Evolutionary conservation across 2,797 vertebrate species (phyloP).

Genomic region (Sardinella longiceps): DNA sequence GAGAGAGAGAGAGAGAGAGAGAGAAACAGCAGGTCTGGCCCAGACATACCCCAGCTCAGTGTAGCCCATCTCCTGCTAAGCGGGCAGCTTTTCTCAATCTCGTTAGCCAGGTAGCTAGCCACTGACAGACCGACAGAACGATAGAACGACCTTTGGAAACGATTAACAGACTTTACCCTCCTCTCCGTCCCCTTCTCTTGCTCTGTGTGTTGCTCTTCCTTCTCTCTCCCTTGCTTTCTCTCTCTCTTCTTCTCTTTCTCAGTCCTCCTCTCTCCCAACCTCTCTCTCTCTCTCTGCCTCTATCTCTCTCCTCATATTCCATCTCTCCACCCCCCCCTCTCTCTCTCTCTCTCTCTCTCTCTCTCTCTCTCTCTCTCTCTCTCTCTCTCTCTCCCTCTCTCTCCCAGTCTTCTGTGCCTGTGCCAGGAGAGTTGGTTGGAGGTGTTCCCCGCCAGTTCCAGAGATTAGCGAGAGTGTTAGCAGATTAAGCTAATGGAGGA

Average conservation of each 20-base stretch:
- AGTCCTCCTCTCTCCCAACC: too few relatives aligned
- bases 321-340: not conserved
- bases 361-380: constrained; percentile 39
- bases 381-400: not conserved
- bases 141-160: constrained; percentile 82
- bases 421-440: constrained; percentile 33
- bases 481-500: constrained; percentile 52
- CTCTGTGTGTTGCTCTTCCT: not conserved
- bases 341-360: not conserved
- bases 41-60: constrained; percentile 31
- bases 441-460: constrained; percentile 42
- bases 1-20: too few relatives aligned
- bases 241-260: not conserved
- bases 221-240: not conserved
- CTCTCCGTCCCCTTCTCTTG: not conserved
- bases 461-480: constrained; percentile 56
- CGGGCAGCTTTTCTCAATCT: constrained; percentile 70
- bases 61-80: not conserved
- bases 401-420: not conserved
- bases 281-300: constrained; percentile 35
- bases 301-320: too few relatives aligned
- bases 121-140: too few relatives aligned
- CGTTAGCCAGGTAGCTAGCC: constrained; percentile 80
- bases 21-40: constrained; percentile 27
- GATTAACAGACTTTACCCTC: constrained; percentile 71